Base-by-base conservation (phyloP, 1,140 invertebrate species). In the Pissodes strobi region DNA sequence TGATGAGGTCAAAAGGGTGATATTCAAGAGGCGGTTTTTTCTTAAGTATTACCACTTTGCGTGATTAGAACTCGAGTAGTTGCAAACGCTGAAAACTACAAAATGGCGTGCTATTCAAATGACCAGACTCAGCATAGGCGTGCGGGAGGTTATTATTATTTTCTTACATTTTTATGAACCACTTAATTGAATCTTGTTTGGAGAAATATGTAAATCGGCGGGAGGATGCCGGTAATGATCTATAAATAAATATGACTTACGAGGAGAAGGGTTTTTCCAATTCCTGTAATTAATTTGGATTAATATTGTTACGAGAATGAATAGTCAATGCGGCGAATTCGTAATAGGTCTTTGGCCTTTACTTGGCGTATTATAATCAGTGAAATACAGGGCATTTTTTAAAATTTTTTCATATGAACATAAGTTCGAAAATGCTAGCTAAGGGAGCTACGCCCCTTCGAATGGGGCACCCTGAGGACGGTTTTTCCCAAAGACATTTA, bases 101-200 rank as follows among this genome's bases (percentile, higher is more conserved):
- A 66, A 69, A 69, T 69, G 64, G 67, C 67, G 67, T 69, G 67
- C 64, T 25, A 46, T 45, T 56, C 17, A 45, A 64, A 64, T 64
- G 61, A 56, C 63, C 63, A 59, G 37, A 64, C 5, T 13, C 15
- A 30, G 5, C 2, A 12, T 55, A 65, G 25, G 13, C 55, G 55
- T 55, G 63, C 57, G n/a, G 6, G 21, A 12, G 12, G 10, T 13
- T 46, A 2, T 22, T 22, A 4, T 22, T 6, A 18, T 18, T 18
- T 46, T 18, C 13, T 23, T 49, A 13, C 12, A 10, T 10, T 22
- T n/a, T 30, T 1, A 22, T 49, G n/a, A n/a, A n/a, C n/a, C n/a
- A n/a, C n/a, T 39, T 17, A 39, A 39, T 39, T n/a, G 25, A 13
- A 8, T 9, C 15, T 46, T 46, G 45, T 43, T 43, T 43, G 4